phyloP scores from a whole-genome alignment of 2,113 vertebrate genomes.

The Pseudonaja textilis region DNA sequence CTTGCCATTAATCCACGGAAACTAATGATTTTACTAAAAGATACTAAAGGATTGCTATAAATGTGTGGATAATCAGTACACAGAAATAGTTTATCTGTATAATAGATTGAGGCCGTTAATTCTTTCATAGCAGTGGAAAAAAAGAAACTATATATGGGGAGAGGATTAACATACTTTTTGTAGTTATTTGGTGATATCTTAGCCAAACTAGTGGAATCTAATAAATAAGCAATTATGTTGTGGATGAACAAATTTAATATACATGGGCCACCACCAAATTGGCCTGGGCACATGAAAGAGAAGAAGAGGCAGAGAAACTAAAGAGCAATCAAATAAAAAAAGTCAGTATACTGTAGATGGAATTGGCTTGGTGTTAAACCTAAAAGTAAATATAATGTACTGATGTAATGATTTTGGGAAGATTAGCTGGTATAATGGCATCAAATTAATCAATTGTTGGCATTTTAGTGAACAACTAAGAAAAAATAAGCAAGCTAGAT shows the following conservation, averaged over 20 bases:
- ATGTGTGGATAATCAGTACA: neutral
- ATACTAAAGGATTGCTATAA: neutral
- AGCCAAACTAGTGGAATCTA: slow-evolving; percentile 26
- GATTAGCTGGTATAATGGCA: slow-evolving; percentile 4
- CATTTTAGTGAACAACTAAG: slow-evolving; percentile 24
- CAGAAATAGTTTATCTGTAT: neutral
- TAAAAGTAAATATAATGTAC: slow-evolving; percentile 23
- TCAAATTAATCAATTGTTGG: neutral
- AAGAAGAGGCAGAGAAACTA: neutral
- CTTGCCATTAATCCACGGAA: neutral
- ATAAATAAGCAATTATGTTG: slow-evolving; percentile 22
- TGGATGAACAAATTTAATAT: slow-evolving; percentile 12
- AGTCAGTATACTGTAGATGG: neutral
- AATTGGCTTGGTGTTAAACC: slow-evolving; percentile 8
- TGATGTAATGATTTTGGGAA: slow-evolving; percentile 45
- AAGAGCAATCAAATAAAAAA: neutral
- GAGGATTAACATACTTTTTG: neutral
- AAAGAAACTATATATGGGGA: slow-evolving; percentile 15
- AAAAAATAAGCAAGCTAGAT: slow-evolving; percentile 18
- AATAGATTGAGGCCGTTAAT: neutral
- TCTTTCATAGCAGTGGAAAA: neutral
- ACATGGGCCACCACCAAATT: neutral
- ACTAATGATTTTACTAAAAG: neutral
- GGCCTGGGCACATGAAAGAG: neutral
- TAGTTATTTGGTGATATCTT: neutral